Evolutionary conservation across 2,888 invertebrate genomes (phyloP).

Genomic region (Icerya purchasi): DNA sequence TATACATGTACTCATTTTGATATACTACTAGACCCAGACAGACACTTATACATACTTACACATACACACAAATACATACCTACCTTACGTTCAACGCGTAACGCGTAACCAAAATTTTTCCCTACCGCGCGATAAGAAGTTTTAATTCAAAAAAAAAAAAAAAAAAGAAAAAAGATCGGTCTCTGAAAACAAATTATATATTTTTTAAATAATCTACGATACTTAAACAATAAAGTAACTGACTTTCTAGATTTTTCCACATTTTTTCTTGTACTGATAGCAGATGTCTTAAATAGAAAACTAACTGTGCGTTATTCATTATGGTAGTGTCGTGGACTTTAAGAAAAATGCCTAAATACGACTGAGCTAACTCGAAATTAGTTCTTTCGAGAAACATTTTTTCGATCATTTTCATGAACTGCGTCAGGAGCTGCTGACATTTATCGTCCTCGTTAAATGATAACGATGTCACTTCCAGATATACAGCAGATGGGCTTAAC

Average conservation of each 20-base stretch:
- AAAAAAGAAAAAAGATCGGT: too few relatives aligned
- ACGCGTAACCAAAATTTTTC: too few relatives aligned
- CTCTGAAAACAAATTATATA: too few relatives aligned
- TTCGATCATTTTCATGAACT: conserved; percentile 53
- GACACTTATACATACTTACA: too few relatives aligned
- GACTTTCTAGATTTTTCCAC: conserved; percentile 45
- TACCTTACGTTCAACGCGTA: too few relatives aligned
- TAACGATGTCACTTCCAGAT: conserved; percentile 65
- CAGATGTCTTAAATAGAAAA: conserved; percentile 33
- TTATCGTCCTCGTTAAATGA: conserved; percentile 52
- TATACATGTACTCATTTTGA: too few relatives aligned
- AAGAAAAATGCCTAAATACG: conserved; percentile 70
- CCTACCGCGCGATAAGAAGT: too few relatives aligned
- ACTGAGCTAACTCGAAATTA: conserved; percentile 75
- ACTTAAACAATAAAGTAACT: conserved; percentile 50
- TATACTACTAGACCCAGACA: too few relatives aligned
- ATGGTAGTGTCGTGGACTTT: conserved; percentile 50
- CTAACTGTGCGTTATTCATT: conserved; percentile 32
- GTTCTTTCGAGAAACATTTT: conserved; percentile 46
- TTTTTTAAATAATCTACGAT: conserved; percentile 52
- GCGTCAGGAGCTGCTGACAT: conserved; percentile 42
- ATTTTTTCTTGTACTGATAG: conserved; percentile 35
- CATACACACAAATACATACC: too few relatives aligned
- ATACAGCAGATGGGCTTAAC: conserved; percentile 62
- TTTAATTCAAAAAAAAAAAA: too few relatives aligned